Base-by-base conservation (phyloP, 2,888 invertebrate species). In the Hanleya hanleyi region DNA sequence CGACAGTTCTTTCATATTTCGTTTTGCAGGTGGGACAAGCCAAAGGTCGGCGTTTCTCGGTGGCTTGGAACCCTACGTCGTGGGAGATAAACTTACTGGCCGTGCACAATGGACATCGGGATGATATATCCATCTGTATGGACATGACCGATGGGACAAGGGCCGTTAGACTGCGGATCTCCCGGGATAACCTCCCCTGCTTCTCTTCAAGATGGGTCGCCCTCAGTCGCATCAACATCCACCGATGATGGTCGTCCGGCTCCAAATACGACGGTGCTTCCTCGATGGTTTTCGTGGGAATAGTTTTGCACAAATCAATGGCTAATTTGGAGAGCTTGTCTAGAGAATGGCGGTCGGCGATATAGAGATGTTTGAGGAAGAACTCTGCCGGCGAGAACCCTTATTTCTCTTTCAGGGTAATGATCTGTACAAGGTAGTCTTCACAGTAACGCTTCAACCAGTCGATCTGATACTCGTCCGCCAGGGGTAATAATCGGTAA, bases 61-160 rank as follows among this genome's bases (percentile, higher is more conserved):
- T 22, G 15, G 57, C 22, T 4, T 18, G 22, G 9, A 41, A 12
- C 12, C 26, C 26, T 22, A 32, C 18, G 26, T 57, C 57, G 32
- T 57, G 57, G 4, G 57, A 57, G 26, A 57, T 4, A 26, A 57
- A 57, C 57, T 57, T 57, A 32, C 57, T 57, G 57, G 57, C 57
- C 15, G 57, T 57, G 57, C 57, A 57, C 26, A 57, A 32, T 4
- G 57, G 57, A 26, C 57, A 57, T 32, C 57, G 22, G 22, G 57
- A 57, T 26, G 57, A 26, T 57, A 57, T 57, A 32, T 57, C 57
- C 22, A 32, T 57, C 57, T 57, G 57, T 4, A 57, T 57, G 32
- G 57, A 57, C 57, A 57, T 57, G 12, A 57, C 57, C 2, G 57
- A 57, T 15, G 57, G 57, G 22, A 57, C 57, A 29, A 57, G 57